Evolutionary conservation across 1,140 invertebrate species (phyloP), one percentile per base, ranked within the genome.

Genomic region (Stegodyphus mimosarum): DNA sequence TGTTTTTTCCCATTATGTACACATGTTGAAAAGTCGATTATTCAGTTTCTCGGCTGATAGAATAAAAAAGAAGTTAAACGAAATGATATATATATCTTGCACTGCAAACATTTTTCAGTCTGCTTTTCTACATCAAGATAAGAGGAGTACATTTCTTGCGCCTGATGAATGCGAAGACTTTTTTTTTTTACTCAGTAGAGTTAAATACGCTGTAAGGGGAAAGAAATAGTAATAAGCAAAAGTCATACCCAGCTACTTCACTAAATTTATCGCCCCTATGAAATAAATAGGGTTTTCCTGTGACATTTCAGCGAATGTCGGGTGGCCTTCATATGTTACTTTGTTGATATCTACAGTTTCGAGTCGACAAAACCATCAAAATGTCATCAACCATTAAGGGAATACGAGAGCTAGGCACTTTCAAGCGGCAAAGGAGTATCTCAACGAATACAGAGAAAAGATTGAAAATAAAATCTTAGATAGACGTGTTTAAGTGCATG

Each of bases 311-410:
- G 15, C 55, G 55, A 52, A 18, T 52, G 18, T 11, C 33, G 64
- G 76, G 64, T 78, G 76, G 76, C 76, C 63, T 52, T 49, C 63
- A 69, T 78, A 11, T 76, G 74, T 60, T 51, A 60, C 64, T 15
- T 71, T 18, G 49, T 55, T 60, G 55, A 60, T 60, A 13, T 78
- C 17, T 52, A 15, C 15, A 49, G 48, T 5, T 18, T 49, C n/a
- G 51, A 74, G 52, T 13, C 55, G 55, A 64, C 55, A 49, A 60
- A 2, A 18, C 77, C 67, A 79, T 79, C 77, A 70, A 79, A 55
- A 60, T 79, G 77, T 79, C 77, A 51, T 55, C 77, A 52, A 49
- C 67, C 66, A 70, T 79, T 79, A 79, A 60, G 18, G 7, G 74
- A 48, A 55, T 55, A 63, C 49, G 60, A 70, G 67, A 60, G 66